Evolutionary conservation across 2,888 invertebrate genomes (phyloP).

Genomic region (Antheraea assamensis): DNA sequence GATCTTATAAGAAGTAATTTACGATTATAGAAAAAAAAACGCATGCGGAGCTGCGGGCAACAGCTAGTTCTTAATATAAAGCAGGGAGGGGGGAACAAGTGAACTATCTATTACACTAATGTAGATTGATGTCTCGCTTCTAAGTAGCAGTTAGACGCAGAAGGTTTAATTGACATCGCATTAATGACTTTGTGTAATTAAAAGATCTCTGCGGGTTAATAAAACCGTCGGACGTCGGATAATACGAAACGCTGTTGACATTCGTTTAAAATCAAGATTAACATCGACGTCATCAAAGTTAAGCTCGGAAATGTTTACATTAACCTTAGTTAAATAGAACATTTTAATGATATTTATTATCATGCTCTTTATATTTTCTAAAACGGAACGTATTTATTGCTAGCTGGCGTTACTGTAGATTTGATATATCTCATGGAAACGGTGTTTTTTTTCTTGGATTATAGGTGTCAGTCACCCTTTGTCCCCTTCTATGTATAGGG

Average conservation of each 20-base stretch:
- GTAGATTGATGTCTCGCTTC: background rate
- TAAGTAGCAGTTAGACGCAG: constrained; percentile 6
- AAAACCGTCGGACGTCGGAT: constrained; percentile 3
- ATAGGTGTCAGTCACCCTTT: too few species aligned
- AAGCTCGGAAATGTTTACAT: background rate
- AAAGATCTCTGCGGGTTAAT: constrained; percentile 11
- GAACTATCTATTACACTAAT: constrained; percentile 2
- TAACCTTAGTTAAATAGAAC: background rate
- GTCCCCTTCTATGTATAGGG: too few species aligned
- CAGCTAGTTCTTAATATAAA: background rate
- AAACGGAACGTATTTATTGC: background rate
- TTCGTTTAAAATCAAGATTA: background rate
- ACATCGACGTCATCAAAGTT: background rate
- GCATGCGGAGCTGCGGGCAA: too few species aligned
- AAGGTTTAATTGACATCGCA: constrained; percentile 29
- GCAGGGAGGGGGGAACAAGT: background rate
- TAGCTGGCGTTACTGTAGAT: too few species aligned
- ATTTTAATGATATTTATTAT: background rate
- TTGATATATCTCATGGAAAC: too few species aligned
- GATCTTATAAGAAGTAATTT: too few species aligned
- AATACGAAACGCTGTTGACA: background rate
- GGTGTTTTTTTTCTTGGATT: too few species aligned
- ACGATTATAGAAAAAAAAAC: too few species aligned
- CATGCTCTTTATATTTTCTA: background rate
- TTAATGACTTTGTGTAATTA: constrained; percentile 35